Conservation (phyloP, 2,888 invertebrate genomes). For the Caenorhabditis imperialis region DNA sequence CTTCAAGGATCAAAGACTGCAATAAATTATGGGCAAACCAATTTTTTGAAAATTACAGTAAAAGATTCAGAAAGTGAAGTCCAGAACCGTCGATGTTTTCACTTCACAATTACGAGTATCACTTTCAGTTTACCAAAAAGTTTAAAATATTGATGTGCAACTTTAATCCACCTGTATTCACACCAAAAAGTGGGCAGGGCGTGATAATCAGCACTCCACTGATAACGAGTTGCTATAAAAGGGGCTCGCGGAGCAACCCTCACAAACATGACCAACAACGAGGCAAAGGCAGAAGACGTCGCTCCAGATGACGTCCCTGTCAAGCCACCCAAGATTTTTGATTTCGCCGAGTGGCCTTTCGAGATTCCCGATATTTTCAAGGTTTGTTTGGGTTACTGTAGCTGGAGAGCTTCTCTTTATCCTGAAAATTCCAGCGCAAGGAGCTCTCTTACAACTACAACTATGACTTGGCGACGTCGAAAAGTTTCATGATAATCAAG, state of each 20-base stretch:
- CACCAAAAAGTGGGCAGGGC: neutral
- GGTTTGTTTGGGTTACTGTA: constrained; percentile 4
- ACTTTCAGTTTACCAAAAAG: too few relatives aligned
- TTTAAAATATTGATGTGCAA: too few relatives aligned
- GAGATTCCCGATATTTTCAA: constrained; percentile 52
- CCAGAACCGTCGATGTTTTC: too few relatives aligned
- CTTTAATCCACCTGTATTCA: too few relatives aligned
- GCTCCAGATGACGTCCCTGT: constrained; percentile 36
- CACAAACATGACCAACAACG: constrained; percentile 27
- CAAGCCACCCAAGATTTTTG: constrained; percentile 41
- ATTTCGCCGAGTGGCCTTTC: constrained; percentile 49
- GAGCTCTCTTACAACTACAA: constrained; percentile 58
- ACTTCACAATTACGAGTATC: too few relatives aligned
- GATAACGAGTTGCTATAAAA: constrained; percentile 30
- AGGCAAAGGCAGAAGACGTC: constrained; percentile 2
- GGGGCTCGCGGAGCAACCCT: neutral
- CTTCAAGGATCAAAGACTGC: too few relatives aligned
- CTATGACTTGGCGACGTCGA: constrained; percentile 60
- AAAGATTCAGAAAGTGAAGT: too few relatives aligned
- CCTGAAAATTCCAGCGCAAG: constrained; percentile 36
- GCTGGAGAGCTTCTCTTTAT: neutral
- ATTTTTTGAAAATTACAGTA: too few relatives aligned
- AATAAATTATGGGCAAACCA: too few relatives aligned
- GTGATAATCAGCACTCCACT: constrained; percentile 39
- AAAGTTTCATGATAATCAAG: constrained; percentile 48